phyloP scores from a whole-genome alignment of 2,888 invertebrate genomes.

The Leucophenga maculata region DNA sequence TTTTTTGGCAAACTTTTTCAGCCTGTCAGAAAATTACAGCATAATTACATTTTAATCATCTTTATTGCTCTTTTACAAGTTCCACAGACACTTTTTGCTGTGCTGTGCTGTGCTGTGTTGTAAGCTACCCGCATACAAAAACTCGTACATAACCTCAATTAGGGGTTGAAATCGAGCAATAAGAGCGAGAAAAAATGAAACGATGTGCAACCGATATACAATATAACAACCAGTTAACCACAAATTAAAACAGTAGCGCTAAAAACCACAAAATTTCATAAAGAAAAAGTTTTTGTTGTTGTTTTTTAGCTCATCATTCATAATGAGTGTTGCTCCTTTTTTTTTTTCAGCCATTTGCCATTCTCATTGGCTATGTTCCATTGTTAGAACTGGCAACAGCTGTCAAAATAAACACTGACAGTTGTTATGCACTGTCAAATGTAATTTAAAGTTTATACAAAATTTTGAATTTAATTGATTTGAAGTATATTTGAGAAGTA shows the following conservation, averaged over 20 bases:
- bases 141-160: conserved; percentile 12
- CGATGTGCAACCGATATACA: background rate
- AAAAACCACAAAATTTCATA: conserved; percentile 60
- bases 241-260: conserved; percentile 53
- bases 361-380: too few species aligned
- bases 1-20: conserved; percentile 29
- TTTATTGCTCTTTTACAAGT: conserved; percentile 67
- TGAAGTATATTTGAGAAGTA: background rate
- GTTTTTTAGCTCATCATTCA: conserved; percentile 25
- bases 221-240: conserved; percentile 23
- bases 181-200: background rate
- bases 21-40: conserved; percentile 56
- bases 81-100: conserved; percentile 30
- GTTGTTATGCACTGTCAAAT: background rate
- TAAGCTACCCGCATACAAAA: conserved; percentile 12
- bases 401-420: conserved; percentile 22
- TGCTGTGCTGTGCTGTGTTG: too few species aligned
- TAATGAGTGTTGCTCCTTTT: conserved; percentile 9
- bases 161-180: conserved; percentile 29
- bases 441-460: conserved; percentile 8
- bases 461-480: conserved; percentile 4
- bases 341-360: background rate
- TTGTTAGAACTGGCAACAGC: conserved; percentile 6
- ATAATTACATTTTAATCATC: conserved; percentile 70
- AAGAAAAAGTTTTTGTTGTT: conserved; percentile 34